Conservation (phyloP, 2,888 invertebrate genomes). For the Lissocephala sabroskyi region DNA sequence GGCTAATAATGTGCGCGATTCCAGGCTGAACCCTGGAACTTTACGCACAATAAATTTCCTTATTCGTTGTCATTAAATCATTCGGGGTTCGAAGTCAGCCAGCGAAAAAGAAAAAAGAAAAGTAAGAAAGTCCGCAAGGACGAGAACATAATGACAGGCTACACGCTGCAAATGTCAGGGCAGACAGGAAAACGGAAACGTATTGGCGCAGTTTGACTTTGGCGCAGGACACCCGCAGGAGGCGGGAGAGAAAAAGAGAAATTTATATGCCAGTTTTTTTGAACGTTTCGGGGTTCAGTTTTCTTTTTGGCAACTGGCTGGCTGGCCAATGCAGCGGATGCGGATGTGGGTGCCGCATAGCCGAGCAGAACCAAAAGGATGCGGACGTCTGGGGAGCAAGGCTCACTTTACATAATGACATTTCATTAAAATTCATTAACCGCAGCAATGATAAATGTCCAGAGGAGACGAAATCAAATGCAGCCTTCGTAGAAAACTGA, state of each 20-base stretch:
- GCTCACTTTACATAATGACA: too few species aligned
- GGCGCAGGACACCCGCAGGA: conserved; percentile 37
- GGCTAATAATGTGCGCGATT: too few species aligned
- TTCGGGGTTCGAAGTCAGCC: conserved; percentile 24
- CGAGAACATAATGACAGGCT: conserved; percentile 46
- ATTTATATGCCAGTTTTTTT: conserved; percentile 2
- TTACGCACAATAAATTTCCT: conserved; percentile 70
- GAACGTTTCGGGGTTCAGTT: background rate
- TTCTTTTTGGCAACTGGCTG: conserved; percentile 7
- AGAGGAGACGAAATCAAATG: too few species aligned
- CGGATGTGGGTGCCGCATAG: conserved; percentile 47
- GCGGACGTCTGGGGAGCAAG: too few species aligned
- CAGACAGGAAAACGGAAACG: conserved; percentile 63
- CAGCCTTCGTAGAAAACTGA: conserved; percentile 27
- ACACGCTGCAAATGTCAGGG: conserved; percentile 57
- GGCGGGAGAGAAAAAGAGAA: conserved; percentile 1
- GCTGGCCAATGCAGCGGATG: conserved; percentile 30
- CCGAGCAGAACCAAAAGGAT: too few species aligned
- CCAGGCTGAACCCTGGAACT: too few species aligned
- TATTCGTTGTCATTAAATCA: conserved; percentile 68
- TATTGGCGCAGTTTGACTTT: conserved; percentile 56
- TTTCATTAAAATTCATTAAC: too few species aligned
- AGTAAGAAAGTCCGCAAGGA: conserved; percentile 24
- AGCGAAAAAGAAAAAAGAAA: conserved; percentile 12
- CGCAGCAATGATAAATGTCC: too few species aligned